Evolutionary conservation across 2,113 vertebrate species (phyloP).

Genomic region (Vulpes ferrilata): DNA sequence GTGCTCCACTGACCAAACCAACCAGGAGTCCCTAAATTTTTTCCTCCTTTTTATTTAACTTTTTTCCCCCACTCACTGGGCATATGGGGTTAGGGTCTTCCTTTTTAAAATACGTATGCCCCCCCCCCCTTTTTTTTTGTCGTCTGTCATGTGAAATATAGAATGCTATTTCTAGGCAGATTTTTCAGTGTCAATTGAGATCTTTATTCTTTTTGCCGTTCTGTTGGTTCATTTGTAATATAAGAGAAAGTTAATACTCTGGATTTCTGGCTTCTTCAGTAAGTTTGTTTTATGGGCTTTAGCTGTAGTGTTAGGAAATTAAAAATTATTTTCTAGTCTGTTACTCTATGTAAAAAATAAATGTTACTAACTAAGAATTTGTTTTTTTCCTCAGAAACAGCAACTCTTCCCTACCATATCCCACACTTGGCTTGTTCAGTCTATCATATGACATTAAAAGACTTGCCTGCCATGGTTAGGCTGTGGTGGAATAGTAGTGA

Average conservation of each 20-base stretch:
- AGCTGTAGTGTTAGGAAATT: background rate
- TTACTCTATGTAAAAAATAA: background rate
- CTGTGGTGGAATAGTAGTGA: conserved; percentile 99
- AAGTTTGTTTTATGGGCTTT: background rate
- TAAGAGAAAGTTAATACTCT: background rate
- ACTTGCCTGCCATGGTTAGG: conserved; percentile 97
- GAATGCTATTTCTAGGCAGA: background rate
- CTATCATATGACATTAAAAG: conserved; percentile 95
- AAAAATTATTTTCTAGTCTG: background rate
- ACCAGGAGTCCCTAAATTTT: background rate
- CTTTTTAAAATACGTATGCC: background rate
- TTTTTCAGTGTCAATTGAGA: background rate
- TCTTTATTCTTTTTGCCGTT: conserved; percentile 36
- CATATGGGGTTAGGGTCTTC: background rate
- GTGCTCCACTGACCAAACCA: background rate
- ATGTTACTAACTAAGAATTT: conserved; percentile 42
- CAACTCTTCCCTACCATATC: conserved; percentile 91
- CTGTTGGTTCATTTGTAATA: background rate
- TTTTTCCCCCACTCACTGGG: background rate
- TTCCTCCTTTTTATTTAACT: background rate
- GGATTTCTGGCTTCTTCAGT: background rate
- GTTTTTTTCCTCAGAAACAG: conserved; percentile 85
- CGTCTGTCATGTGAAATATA: background rate
- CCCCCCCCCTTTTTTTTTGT: background rate
- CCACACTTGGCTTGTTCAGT: conserved; percentile 96